Evolutionary conservation across 2,888 invertebrate genomes (phyloP).

Genomic region (Tenthredo amoena): DNA sequence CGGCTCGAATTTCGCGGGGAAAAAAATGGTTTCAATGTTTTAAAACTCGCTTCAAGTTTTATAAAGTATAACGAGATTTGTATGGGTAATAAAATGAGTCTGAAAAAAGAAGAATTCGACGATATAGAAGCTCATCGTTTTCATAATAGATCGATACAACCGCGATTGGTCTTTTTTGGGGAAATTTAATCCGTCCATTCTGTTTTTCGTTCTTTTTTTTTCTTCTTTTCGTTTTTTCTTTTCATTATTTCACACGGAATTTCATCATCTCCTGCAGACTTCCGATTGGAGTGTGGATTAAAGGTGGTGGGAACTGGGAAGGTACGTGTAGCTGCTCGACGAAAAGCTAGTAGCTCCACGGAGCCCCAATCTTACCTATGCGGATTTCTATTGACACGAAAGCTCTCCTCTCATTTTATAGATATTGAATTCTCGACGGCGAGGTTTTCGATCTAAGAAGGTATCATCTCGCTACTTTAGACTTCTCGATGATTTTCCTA

Average conservation of each 20-base stretch:
- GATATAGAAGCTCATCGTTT: neutral
- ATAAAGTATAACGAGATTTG: neutral
- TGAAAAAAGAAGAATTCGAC: neutral
- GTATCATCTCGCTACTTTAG: neutral
- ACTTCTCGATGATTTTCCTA: too few species aligned
- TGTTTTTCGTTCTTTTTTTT: neutral
- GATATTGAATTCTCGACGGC: neutral
- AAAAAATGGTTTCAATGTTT: neutral
- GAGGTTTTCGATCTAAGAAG: neutral
- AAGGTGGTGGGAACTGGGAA: neutral
- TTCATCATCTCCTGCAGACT: neutral
- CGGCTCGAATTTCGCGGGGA: neutral
- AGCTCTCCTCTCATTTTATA: neutral
- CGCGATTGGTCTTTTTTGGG: neutral
- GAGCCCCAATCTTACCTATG: constrained; percentile 23
- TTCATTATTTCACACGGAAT: neutral
- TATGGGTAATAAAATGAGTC: neutral
- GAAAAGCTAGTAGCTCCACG: neutral
- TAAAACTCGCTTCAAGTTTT: neutral
- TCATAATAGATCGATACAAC: neutral
- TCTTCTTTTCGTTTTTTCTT: neutral
- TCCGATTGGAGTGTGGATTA: constrained; percentile 37
- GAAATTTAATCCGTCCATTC: neutral
- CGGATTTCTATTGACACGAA: constrained; percentile 36
- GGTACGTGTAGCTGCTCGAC: neutral